These are phyloP conservation scores for Rhynchonycteris naso DNA, from an alignment of 2,797 vertebrate species.

Conservation along the genomic window DNA sequence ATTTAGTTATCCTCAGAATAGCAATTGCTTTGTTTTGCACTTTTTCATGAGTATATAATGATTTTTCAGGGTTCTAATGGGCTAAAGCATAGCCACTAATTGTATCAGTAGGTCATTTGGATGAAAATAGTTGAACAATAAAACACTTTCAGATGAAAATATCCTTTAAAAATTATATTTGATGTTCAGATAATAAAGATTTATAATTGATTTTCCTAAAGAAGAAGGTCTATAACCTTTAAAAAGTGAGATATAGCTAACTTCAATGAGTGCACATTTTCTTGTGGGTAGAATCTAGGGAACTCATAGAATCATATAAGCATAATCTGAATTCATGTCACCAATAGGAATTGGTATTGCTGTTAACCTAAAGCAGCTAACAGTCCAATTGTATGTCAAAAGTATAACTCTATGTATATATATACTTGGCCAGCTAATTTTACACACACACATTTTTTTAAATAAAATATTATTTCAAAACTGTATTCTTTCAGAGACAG, in stretches of 20 bases:
- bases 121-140: slow-evolving; percentile 17
- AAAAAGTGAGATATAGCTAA: background rate
- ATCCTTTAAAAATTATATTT: slow-evolving; percentile 15
- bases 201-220: slow-evolving; percentile 25
- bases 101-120: background rate
- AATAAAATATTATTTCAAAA: background rate
- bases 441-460: background rate
- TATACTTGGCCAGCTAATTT: background rate
- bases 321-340: background rate
- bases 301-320: background rate
- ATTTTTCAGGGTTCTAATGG: background rate
- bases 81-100: slow-evolving; percentile 36
- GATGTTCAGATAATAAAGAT: background rate
- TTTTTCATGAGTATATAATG: slow-evolving; percentile 17
- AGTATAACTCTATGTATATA: background rate
- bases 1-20: slow-evolving; percentile 37
- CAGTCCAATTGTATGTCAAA: background rate
- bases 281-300: background rate
- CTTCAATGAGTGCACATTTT: slow-evolving; percentile 6
- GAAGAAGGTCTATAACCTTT: background rate
- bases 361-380: background rate
- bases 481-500: background rate
- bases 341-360: background rate
- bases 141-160: background rate
- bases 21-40: slow-evolving; percentile 5